Percentiles rank a stretch among this genome's conserved stretches.
These are phyloP conservation scores for Limnothrissa miodon DNA, from an alignment of 2,113 vertebrate species.

Conservation along the genomic window DNA sequence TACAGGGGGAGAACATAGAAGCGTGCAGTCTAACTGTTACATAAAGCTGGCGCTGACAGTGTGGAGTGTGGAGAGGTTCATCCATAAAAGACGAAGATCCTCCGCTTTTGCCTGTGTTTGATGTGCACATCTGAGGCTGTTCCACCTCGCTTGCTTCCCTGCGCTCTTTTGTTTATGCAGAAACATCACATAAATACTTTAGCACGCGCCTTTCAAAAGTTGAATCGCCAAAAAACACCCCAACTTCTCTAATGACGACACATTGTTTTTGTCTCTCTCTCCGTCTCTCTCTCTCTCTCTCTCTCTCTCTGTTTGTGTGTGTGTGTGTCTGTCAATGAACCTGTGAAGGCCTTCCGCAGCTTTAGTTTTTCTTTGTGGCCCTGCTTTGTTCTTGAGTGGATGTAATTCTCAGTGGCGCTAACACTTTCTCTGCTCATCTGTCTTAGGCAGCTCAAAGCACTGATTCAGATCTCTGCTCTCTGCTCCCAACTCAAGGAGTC, in stretches of 20 bases:
- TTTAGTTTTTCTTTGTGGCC: neutral
- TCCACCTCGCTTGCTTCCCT: neutral
- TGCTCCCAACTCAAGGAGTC: neutral
- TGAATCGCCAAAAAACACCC: neutral
- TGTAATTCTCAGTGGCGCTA: neutral
- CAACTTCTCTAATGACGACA: neutral
- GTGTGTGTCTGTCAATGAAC: neutral
- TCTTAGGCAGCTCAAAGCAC: neutral
- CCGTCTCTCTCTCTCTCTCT: neutral
- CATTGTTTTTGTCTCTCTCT: neutral
- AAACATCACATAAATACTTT: constrained; percentile 10
- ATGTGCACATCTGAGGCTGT: neutral
- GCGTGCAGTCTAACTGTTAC: neutral
- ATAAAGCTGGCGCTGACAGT: neutral
- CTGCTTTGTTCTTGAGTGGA: neutral
- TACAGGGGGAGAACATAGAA: neutral
- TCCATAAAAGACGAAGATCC: constrained; percentile 4
- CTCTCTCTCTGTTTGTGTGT: neutral
- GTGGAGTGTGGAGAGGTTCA: neutral
- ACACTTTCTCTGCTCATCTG: neutral
- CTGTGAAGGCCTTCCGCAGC: too few relatives aligned
- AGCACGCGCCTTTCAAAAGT: constrained; percentile 7
- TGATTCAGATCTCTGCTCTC: neutral
- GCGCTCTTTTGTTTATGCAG: neutral
- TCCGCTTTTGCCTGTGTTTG: neutral